Base-by-base conservation (phyloP, 2,888 invertebrate genomes). In the Lepidonotus clava region DNA sequence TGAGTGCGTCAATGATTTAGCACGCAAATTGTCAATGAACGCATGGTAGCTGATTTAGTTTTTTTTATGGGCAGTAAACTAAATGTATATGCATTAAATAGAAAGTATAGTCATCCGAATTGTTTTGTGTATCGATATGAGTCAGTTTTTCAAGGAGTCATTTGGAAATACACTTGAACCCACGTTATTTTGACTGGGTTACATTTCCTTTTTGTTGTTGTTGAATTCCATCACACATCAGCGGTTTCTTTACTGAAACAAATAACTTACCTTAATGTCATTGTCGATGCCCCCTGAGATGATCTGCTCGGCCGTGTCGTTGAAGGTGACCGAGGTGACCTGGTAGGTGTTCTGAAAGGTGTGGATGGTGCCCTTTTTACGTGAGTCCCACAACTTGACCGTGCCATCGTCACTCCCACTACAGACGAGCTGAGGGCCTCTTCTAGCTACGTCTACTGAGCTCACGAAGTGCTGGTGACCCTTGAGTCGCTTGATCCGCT, bases 281-380 rank as follows among this genome's bases (percentile, higher is more conserved):
- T 99, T 99, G 93, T 99, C 99, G 86, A 99, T 97, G 4, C 99
- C 99, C 0, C 97, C 98, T 5, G 97, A 97, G 89, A 99, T 97
- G 1, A 99, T 96, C 94, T 98, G 98, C 92, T 99, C 99, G 0
- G 98, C 97, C 0, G 98, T 98, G 92, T 99, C 99, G 92, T 97
- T 98, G 94, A 99, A 99, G 18, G 97, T 96, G 0, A 98, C 98
- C 0, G 94, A 88, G 77, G 93, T 93, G 18, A 94, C 94, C 86
- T 94, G 94, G 90, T 95, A 95, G 38, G 93, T 94, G 89, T 94
- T 95, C 91, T 95, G 95, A 88, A 95, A 95, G 0, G 94, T 94
- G 89, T 95, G 94, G 36, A 96, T 96, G 0, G 97, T 96, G 89
- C 97, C 97, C 88, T 97, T 96, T 93, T 98, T 97, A 41, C 99